Evolutionary conservation across 2,113 vertebrate species (phyloP).

Genomic region (Oxyura jamaicensis): DNA sequence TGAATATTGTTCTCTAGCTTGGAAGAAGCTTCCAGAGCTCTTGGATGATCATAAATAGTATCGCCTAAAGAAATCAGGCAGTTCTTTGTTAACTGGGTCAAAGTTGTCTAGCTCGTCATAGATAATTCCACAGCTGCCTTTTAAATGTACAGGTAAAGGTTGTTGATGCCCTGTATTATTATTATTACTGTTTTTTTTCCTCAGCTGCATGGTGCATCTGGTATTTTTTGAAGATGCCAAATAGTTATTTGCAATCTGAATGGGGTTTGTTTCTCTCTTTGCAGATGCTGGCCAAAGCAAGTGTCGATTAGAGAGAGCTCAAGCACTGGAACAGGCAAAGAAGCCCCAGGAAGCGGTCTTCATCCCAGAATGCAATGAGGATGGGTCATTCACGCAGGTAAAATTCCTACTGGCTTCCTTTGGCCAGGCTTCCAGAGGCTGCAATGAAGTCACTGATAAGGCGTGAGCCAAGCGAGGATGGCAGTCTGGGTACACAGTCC

Average conservation of each 20-base stretch:
- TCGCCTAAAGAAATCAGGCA: background rate
- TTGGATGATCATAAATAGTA: background rate
- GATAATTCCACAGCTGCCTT: background rate
- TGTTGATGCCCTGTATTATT: background rate
- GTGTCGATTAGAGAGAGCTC: constrained; percentile 89
- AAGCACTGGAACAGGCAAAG: constrained; percentile 90
- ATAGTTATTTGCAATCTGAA: background rate
- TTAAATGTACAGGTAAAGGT: background rate
- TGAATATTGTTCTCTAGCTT: background rate
- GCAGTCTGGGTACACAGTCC: background rate
- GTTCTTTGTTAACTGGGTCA: background rate
- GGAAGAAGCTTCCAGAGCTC: background rate
- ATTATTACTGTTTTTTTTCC: background rate
- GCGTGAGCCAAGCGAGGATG: background rate
- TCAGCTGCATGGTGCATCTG: background rate
- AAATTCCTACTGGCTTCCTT: background rate
- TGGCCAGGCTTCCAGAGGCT: background rate
- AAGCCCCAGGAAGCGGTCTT: constrained; percentile 95
- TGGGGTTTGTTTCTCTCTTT: background rate
- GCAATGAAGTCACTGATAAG: background rate
- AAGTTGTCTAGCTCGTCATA: background rate
- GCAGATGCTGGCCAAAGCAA: constrained; percentile 93
- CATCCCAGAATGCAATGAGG: constrained; percentile 94
- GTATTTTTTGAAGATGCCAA: background rate
- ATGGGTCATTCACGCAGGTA: constrained; percentile 96